Conservation (phyloP, 2,888 invertebrate species). For the Acronicta alni region DNA sequence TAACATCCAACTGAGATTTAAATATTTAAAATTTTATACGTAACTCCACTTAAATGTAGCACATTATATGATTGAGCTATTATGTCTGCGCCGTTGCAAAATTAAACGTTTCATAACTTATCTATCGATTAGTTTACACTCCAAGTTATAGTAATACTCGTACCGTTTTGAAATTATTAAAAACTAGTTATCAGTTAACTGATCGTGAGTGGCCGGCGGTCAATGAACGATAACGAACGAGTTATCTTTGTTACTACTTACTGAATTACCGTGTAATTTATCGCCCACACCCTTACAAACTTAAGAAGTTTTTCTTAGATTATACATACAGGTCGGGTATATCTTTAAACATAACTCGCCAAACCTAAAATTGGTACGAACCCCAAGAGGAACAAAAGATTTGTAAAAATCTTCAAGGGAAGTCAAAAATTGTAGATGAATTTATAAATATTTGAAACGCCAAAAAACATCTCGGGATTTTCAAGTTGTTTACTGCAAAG, state of each 20-base stretch:
- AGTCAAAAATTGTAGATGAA: too few species aligned
- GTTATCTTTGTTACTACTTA: constrained; percentile 60
- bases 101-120: constrained; percentile 44
- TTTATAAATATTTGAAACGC: not conserved
- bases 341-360: not conserved
- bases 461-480: not conserved
- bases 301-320: constrained; percentile 23
- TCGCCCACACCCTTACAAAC: constrained; percentile 17
- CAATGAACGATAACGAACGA: constrained; percentile 64
- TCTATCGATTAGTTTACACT: constrained; percentile 25
- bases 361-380: not conserved
- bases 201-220: constrained; percentile 54
- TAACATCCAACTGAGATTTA: constrained; percentile 22
- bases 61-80: constrained; percentile 34
- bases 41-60: constrained; percentile 23
- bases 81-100: constrained; percentile 34
- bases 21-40: constrained; percentile 34
- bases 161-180: constrained; percentile 45
- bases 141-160: constrained; percentile 15
- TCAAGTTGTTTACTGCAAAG: constrained; percentile 17
- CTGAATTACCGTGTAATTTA: constrained; percentile 39
- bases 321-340: not conserved
- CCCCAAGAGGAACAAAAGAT: not conserved
- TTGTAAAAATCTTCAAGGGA: not conserved
- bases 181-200: constrained; percentile 50